Evolutionary conservation across 1,140 invertebrate genomes (phyloP), one percentile per base, ranked within the genome.

Genomic region (Euura saliciscinereae): DNA sequence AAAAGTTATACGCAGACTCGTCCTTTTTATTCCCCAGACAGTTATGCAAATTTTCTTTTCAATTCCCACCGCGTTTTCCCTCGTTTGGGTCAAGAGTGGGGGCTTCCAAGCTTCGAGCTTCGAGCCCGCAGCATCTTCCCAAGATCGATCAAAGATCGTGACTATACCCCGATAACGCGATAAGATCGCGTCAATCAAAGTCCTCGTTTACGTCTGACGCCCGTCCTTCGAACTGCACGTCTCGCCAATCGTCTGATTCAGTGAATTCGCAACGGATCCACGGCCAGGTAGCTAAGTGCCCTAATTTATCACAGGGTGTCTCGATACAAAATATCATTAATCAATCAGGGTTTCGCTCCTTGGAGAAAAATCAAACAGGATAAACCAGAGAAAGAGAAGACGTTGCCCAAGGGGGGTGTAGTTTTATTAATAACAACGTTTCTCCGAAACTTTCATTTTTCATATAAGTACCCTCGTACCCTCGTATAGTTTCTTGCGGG

Each of bases 391-490:
- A 71, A 73, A 68, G 67, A 71, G 66, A 51, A 72, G 42, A 72
- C 10, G 4, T n/a, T 4, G 51, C 51, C 8, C 51, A 7, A 59
- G 66, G 70, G 66, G 70, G 66, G 68, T 66, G 66, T 71, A 71
- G 71, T 70, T 72, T 77, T 81, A 83, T 81, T 81, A 83, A 83
- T 83, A 82, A 80, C 75, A 59, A n/a, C 70, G 71, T 76, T 28
- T 28, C 28, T 28, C 28, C 28, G 28, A 28, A 28, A 28, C 28
- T 28, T 28, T 28, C 28, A 28, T 28, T 28, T 28, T 28, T 28
- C 28, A 28, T 28, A 0, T 28, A 28, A 28, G 28, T 28, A 28
- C 28, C 28, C 28, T 28, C 28, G 28, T 28, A 28, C 77, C 72
- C 78, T 66, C 73, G 42, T 42, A 28, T 66, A 68, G 74, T 72